Percentiles rank a stretch among this genome's conserved stretches.
phyloP scores from a whole-genome alignment of 1,140 invertebrate species.

The Semibalanus balanoides region DNA sequence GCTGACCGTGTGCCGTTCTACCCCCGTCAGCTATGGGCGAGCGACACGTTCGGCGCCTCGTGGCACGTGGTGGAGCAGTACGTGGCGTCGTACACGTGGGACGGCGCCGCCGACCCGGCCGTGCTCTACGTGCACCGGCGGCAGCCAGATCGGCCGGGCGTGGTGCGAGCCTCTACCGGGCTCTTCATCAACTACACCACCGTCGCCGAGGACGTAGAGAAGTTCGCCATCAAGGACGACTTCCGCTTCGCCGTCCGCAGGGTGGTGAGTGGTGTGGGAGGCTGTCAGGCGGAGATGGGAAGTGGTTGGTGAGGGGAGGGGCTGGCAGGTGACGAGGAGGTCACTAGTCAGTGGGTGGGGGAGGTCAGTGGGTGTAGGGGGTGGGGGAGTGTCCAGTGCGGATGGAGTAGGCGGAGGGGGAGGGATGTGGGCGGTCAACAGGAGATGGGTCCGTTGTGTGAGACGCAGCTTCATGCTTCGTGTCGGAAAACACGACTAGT shows the following conservation, averaged over 20 bases:
- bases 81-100: constrained; percentile 64
- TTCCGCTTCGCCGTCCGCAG: constrained; percentile 68
- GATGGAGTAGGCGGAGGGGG: no score
- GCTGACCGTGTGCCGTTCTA: no score
- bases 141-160: constrained; percentile 43
- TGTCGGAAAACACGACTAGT: no score
- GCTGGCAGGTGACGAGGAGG: no score
- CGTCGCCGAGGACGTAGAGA: constrained; percentile 51
- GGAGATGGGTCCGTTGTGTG: no score
- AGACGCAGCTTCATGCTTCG: no score
- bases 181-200: constrained; percentile 34
- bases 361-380: no score
- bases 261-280: constrained; percentile 20
- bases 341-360: no score
- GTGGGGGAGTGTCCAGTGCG: no score
- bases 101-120: constrained; percentile 29
- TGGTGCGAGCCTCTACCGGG: constrained; percentile 39
- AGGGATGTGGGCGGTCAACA: no score
- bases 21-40: constrained; percentile 65
- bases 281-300: no score
- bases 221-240: constrained; percentile 65
- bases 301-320: no score
- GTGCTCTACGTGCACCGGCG: constrained; percentile 52
- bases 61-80: constrained; percentile 50
- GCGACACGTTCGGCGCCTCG: constrained; percentile 51